Percentiles rank a stretch among this genome's conserved stretches.
Evolutionary conservation across 37 sponge, comb jelly and placozoan species (phyloP).

Genomic region (Beroe ovata): DNA sequence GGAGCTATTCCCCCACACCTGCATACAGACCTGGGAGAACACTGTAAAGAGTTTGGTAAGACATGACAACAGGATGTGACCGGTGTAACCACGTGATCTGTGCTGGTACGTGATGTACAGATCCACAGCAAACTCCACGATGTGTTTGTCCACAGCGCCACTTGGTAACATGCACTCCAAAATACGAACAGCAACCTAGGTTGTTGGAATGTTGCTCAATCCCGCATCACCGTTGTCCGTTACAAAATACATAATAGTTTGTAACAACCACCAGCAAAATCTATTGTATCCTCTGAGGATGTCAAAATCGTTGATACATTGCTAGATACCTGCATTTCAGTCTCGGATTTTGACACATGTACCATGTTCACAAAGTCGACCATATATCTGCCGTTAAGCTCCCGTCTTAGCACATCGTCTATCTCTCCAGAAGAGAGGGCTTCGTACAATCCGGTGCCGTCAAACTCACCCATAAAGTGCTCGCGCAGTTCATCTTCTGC

Average conservation of each 20-base stretch:
- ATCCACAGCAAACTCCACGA: background rate
- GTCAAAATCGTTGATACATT: too few relatives aligned
- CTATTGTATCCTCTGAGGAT: too few relatives aligned
- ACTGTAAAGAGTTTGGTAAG: conserved; percentile 4
- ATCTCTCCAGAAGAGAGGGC: background rate
- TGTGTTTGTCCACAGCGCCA: background rate
- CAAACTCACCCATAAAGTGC: conserved; percentile 1
- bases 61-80: background rate
- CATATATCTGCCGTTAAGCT: background rate
- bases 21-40: conserved; percentile 28
- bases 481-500: background rate
- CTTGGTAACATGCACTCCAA: background rate
- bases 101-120: background rate
- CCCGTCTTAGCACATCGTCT: background rate
- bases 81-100: background rate
- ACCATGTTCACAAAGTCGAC: conserved; percentile 26
- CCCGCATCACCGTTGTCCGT: too few relatives aligned
- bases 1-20: too few relatives aligned
- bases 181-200: background rate
- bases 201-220: too few relatives aligned
- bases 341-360: background rate
- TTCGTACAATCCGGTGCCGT: background rate
- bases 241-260: too few relatives aligned
- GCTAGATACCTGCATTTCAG: background rate
- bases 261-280: too few relatives aligned